A percentile compares a stretch with the other conserved stretches of the same genome.
phyloP scores from a whole-genome alignment of 1,140 invertebrate genomes.

The Bactericera cockerelli region DNA sequence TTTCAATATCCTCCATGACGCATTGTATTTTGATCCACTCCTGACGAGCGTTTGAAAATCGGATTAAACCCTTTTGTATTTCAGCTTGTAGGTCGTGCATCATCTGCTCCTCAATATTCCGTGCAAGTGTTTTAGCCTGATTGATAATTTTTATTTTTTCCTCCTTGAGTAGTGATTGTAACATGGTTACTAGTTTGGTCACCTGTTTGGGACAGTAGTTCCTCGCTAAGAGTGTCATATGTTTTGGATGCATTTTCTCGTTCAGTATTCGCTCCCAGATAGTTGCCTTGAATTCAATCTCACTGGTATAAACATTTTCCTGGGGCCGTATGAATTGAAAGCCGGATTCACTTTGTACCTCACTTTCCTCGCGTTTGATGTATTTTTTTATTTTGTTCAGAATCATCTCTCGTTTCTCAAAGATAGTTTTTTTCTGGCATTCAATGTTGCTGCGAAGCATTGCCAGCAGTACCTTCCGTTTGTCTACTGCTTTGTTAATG shows the following conservation, averaged over 20 bases:
- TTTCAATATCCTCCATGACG: not conserved
- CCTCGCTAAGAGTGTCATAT: not conserved
- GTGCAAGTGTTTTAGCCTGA: not conserved
- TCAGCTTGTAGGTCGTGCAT: not conserved
- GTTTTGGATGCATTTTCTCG: conserved; percentile 5
- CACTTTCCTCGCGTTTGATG: not conserved
- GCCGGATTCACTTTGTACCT: not conserved
- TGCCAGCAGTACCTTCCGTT: not conserved
- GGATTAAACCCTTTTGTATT: not conserved
- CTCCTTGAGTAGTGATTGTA: not conserved
- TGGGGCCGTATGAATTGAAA: not conserved
- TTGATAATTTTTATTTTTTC: conserved; percentile 1
- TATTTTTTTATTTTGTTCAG: conserved; percentile 4
- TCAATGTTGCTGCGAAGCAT: not conserved
- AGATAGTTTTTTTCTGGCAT: not conserved
- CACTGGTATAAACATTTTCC: not conserved
- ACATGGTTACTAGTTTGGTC: not conserved
- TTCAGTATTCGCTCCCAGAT: not conserved
- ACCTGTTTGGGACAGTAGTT: not conserved
- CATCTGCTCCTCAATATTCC: not conserved
- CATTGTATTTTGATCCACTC: conserved; percentile 6
- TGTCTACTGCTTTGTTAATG: not conserved
- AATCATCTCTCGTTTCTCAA: not conserved
- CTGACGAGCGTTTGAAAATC: not conserved
- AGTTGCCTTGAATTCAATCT: not conserved